Conservation (phyloP, 1,140 invertebrate genomes). For the Mizuhopecten yessoensis region DNA sequence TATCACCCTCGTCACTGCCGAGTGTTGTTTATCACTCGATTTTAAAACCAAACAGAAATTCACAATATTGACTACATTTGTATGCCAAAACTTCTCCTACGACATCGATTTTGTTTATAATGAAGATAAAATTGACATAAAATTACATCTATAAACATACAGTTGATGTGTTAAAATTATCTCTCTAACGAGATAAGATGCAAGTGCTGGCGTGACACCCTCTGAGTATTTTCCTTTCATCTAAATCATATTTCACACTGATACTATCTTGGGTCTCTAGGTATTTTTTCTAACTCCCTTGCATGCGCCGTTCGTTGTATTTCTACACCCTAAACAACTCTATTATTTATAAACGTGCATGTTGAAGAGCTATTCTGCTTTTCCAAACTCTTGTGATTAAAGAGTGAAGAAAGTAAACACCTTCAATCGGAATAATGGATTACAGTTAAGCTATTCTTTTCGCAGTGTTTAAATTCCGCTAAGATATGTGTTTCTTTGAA, state of each 20-base stretch:
- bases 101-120: too few relatives aligned
- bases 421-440: constrained; percentile 33
- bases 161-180: too few relatives aligned
- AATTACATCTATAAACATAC: too few relatives aligned
- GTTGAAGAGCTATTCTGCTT: background rate
- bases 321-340: background rate
- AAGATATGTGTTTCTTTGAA: background rate
- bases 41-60: background rate
- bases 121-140: too few relatives aligned
- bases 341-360: constrained; percentile 16
- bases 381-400: constrained; percentile 21
- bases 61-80: background rate
- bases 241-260: constrained; percentile 34
- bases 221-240: constrained; percentile 10
- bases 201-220: background rate
- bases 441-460: constrained; percentile 13
- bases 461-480: background rate
- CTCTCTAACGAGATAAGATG: background rate
- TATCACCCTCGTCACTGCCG: background rate
- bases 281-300: constrained; percentile 38
- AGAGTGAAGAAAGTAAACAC: constrained; percentile 34
- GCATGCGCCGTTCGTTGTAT: constrained; percentile 29
- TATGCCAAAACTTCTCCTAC: too few relatives aligned
- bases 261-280: constrained; percentile 14
- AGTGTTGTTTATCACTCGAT: background rate